Base-by-base conservation (phyloP, 2,797 vertebrate genomes). In the Myotis myotis region DNA sequence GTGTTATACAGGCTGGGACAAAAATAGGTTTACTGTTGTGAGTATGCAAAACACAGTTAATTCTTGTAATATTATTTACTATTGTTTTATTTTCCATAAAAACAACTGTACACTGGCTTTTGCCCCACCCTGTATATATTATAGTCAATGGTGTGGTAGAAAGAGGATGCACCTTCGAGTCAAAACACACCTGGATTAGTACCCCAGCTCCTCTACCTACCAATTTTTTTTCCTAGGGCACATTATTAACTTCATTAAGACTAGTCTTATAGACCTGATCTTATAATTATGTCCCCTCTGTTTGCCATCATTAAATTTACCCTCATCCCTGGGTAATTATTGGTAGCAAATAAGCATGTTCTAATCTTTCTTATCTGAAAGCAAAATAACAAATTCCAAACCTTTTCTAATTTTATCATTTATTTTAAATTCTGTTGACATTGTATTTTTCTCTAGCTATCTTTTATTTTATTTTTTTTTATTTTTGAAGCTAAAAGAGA, bases 331-430 rank as follows among this genome's bases (percentile, higher is more conserved):
- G 30, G 36, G 53, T 89, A 84, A 87, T 80, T 76, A 28, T 92
- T n/a, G 84, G 60, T 66, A 84, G 51, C 23, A 87, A 81, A 55
- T 87, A 87, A 72, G 15, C 28, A 28, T 25, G 16, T 23, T 55
- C 1, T 62, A 66, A 36, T 84, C 25, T 87, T 80, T 91, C 17
- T 93, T 74, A 44, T 55, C 81, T 36, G 30, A 76, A 82, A 84
- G 84, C 47, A 96, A 83, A 78, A 78, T 78, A 53, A 33, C n/a
- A 55, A 36, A 91, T 62, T 19, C 44, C 36, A 74, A 86, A 92
- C 16, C 17, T 79, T 94, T 91, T 88, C 28, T 89, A 88, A 92
- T 95, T 91, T 90, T 36, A 25, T 75, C 91, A 86, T 66, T 81
- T 78, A 70, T 70, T 88, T 86, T 51, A 38, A 70, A 89, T 28